Percentiles rank a stretch among this genome's conserved stretches.
These are phyloP conservation scores for Apodemia duryi DNA, from an alignment of 2,888 invertebrate genomes.

Conservation along the genomic window DNA sequence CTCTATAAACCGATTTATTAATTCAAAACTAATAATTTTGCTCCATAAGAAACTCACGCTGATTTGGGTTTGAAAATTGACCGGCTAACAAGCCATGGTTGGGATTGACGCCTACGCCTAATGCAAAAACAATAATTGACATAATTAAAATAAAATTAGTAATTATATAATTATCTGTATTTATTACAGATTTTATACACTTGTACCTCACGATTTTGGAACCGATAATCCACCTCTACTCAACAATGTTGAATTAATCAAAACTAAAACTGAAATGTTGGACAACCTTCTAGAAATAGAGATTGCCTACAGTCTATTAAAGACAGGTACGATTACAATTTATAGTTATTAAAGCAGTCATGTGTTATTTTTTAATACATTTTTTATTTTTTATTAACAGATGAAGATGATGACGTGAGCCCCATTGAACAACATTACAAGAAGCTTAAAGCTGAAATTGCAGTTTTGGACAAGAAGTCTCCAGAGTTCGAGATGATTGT, in stretches of 20 bases:
- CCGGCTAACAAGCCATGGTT: too few species aligned
- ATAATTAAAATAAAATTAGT: too few species aligned
- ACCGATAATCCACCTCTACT: conserved; percentile 89
- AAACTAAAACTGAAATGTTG: conserved; percentile 87
- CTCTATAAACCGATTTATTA: too few species aligned
- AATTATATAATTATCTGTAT: neutral
- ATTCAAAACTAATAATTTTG: too few species aligned
- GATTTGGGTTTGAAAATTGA: too few species aligned
- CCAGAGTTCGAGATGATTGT: conserved; percentile 87
- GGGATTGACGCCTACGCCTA: too few species aligned
- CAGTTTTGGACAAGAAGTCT: conserved; percentile 81
- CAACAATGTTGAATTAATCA: conserved; percentile 85
- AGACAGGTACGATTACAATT: conserved; percentile 57
- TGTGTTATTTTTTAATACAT: too few species aligned
- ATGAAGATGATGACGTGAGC: conserved; percentile 44
- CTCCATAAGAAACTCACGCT: too few species aligned
- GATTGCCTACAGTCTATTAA: conserved; percentile 93
- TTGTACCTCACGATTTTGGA: conserved; percentile 97
- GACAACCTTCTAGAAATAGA: conserved; percentile 96
- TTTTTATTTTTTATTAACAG: conserved; percentile 31
- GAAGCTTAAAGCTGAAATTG: conserved; percentile 90
- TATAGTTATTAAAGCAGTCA: neutral
- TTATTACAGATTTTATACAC: conserved; percentile 88
- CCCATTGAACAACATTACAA: conserved; percentile 92
- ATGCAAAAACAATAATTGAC: too few species aligned